phyloP scores from a whole-genome alignment of 2,797 vertebrate genomes.

The Cossypha caffra region DNA sequence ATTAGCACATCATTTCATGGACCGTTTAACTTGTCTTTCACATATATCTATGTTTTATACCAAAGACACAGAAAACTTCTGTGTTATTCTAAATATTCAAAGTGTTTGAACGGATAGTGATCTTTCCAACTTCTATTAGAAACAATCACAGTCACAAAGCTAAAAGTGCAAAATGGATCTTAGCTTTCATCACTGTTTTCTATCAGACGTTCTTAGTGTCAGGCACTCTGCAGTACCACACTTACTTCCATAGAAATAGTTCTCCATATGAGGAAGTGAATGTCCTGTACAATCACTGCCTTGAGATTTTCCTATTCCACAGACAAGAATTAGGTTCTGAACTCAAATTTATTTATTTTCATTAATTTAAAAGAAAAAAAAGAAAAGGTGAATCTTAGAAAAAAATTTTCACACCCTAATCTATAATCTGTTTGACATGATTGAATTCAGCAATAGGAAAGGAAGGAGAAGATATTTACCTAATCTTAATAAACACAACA shows the following conservation, averaged over 20 bases:
- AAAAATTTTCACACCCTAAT: not conserved
- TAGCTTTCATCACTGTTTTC: constrained; percentile 32
- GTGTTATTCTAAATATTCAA: constrained; percentile 31
- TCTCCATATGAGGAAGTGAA: not conserved
- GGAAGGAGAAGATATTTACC: not conserved
- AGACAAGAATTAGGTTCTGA: not conserved
- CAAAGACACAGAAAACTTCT: constrained; percentile 42
- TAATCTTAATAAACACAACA: not conserved
- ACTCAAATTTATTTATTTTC: not conserved
- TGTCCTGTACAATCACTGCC: not conserved
- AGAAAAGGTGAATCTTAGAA: not conserved
- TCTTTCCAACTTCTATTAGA: constrained; percentile 57
- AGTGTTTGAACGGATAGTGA: constrained; percentile 12
- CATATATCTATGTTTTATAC: not conserved
- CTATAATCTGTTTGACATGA: not conserved
- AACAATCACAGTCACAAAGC: constrained; percentile 9
- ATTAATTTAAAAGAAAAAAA: not conserved
- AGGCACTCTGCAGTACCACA: not conserved
- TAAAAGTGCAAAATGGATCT: constrained; percentile 21
- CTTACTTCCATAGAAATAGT: not conserved
- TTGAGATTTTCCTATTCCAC: not conserved
- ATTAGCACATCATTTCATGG: constrained; percentile 69
- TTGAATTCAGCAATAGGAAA: not conserved
- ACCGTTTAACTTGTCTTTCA: constrained; percentile 56
- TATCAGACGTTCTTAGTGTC: not conserved